Conservation (phyloP, 2,113 vertebrate genomes). For the Atlantisia rogersi region DNA sequence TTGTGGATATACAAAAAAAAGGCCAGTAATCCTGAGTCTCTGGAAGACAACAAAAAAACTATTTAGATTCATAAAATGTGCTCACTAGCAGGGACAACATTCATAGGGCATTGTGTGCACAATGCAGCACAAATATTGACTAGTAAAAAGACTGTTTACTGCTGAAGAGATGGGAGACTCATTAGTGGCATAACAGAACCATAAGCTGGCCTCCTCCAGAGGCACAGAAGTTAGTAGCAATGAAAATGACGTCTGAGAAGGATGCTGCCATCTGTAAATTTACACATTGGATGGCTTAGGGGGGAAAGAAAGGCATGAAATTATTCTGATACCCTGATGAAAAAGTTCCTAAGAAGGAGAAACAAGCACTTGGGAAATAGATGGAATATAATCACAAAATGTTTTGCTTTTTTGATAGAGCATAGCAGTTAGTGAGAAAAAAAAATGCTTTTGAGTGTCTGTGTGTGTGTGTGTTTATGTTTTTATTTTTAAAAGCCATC, state of each 20-base stretch:
- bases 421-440: not conserved
- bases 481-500: not conserved
- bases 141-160: conserved; percentile 59
- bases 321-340: conserved; percentile 67
- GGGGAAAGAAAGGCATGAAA: not conserved
- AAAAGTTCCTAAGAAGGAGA: conserved; percentile 48
- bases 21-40: not conserved
- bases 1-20: not conserved
- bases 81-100: not conserved
- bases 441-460: not conserved
- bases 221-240: conserved; percentile 69
- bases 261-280: conserved; percentile 66
- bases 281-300: conserved; percentile 39
- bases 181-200: conserved; percentile 66
- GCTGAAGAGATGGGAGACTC: conserved; percentile 52
- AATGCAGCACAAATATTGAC: conserved; percentile 50
- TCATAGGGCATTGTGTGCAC: not conserved
- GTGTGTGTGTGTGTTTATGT: not conserved
- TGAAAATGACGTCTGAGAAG: conserved; percentile 56
- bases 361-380: conserved; percentile 37
- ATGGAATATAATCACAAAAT: conserved; percentile 31
- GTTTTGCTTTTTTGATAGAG: not conserved
- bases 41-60: not conserved
- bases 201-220: conserved; percentile 67
- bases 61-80: conserved; percentile 16